Evolutionary conservation across 2,113 vertebrate genomes (phyloP), one percentile per base, ranked within the genome.

Genomic region (Alethe diademata): DNA sequence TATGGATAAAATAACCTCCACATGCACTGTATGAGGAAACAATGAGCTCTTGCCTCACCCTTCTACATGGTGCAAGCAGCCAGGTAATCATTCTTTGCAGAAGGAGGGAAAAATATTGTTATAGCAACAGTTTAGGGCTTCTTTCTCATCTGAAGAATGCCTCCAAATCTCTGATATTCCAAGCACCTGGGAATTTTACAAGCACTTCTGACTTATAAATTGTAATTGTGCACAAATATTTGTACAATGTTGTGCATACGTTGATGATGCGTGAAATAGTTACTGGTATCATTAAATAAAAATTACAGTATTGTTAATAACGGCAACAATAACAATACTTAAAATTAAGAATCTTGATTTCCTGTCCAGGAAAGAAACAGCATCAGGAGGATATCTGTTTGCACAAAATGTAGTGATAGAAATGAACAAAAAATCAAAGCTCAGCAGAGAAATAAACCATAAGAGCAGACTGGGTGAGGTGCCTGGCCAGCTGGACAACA

Each of bases 401-500:
- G 47, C 72, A 67, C 28, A 76, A 83, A 79, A 83, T 5, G 11
- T 36, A 47, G 51, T 88, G 78, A 53, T 67, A 82, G 29, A 73
- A 79, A 56, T 15, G 13, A 47, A 95, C 43, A 71, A 61, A 25
- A 91, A 96, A 90, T 71, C 43, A 86, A 88, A 92, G 25, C 64
- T 80, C 74, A 76, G 28, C 28, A 74, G 57, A 94, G 60, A 93
- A 91, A 78, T 65, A 93, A 92, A 90, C 48, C 60, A 31, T 80
- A 80, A 80, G 87, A 56, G 65, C 76, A 40, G 60, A 22, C 43
- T 73, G 90, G 75, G 78, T 96, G 90, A 92, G 60, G 58, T 40
- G 74, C 40, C 57, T 83, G 93, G 71, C 85, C 96, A 96, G 94
- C 85, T 96, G 94, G 93, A 93, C 85, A 91, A 31, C 71, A 90